Conservation (phyloP, 2,797 vertebrate genomes). For the Sebastes hubbsi region DNA sequence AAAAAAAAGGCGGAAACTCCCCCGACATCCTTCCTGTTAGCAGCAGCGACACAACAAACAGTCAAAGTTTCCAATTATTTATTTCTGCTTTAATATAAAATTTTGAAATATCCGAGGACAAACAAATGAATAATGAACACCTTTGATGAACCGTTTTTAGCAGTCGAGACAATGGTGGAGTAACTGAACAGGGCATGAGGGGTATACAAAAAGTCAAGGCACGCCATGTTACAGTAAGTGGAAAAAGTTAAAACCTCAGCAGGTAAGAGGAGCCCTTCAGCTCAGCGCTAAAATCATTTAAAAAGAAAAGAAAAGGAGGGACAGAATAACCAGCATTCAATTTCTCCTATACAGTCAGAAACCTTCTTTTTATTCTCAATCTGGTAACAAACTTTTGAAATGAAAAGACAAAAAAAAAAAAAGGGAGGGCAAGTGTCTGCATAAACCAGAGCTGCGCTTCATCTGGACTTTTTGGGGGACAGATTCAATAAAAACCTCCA, state of each 20-base stretch:
- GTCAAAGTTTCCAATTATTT: slow-evolving; percentile 70
- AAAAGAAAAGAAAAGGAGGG: slow-evolving; percentile 47
- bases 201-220: slow-evolving; percentile 70
- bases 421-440: not conserved
- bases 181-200: slow-evolving; percentile 59
- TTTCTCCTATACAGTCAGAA: slow-evolving; percentile 63
- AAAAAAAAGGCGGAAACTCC: not conserved
- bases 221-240: slow-evolving; percentile 66
- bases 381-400: slow-evolving; percentile 37
- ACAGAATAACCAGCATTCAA: slow-evolving; percentile 83
- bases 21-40: not conserved
- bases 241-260: slow-evolving; percentile 41
- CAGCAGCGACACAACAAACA: not conserved
- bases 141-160: slow-evolving; percentile 12
- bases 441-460: slow-evolving; percentile 57
- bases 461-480: slow-evolving; percentile 39
- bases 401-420: not conserved
- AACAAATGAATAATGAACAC: slow-evolving; percentile 38
- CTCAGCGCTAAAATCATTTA: slow-evolving; percentile 38
- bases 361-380: slow-evolving; percentile 50
- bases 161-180: slow-evolving; percentile 35
- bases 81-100: slow-evolving; percentile 81
- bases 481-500: slow-evolving; percentile 62
- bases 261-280: slow-evolving; percentile 58
- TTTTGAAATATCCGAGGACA: slow-evolving; percentile 69